Conservation (phyloP, 1,140 invertebrate species). For the Asobara japonica region DNA sequence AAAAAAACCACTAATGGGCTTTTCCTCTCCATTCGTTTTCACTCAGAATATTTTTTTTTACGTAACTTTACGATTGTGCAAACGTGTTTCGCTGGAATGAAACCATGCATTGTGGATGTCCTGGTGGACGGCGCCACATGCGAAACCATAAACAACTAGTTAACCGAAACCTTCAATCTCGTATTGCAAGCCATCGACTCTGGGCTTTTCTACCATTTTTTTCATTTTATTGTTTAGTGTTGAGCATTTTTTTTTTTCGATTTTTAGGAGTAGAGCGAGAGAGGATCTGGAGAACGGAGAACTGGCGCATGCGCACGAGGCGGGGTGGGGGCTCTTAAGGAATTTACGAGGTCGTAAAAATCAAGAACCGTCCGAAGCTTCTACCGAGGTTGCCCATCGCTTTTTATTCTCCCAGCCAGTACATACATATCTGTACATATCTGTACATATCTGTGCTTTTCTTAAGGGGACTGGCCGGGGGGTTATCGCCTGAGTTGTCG, state of each 20-base stretch:
- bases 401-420: conserved; percentile 35
- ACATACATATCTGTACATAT: conserved; percentile 10
- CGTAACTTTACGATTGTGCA: conserved; percentile 12
- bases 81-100: conserved; percentile 24
- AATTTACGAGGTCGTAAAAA: conserved; percentile 68
- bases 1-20: too few relatives aligned
- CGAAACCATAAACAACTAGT: conserved; percentile 63
- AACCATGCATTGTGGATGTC: conserved; percentile 18
- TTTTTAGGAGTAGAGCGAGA: background rate
- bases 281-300: conserved; percentile 31
- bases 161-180: conserved; percentile 60
- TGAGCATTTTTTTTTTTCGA: conserved; percentile 13
- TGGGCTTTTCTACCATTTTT: background rate
- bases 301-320: conserved; percentile 15
- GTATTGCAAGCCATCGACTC: conserved; percentile 25
- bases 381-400: conserved; percentile 59
- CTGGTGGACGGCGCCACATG: conserved; percentile 40
- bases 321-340: conserved; percentile 40
- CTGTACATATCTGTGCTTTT: conserved; percentile 12
- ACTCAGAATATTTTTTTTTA: conserved; percentile 14
- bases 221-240: background rate
- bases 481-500: background rate
- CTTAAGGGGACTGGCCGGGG: background rate
- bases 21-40: conserved; percentile 40
- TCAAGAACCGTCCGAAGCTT: conserved; percentile 64